These are phyloP conservation scores for Myotis lucifugus DNA, from an alignment of 2,113 vertebrate species.

Conservation along the genomic window DNA sequence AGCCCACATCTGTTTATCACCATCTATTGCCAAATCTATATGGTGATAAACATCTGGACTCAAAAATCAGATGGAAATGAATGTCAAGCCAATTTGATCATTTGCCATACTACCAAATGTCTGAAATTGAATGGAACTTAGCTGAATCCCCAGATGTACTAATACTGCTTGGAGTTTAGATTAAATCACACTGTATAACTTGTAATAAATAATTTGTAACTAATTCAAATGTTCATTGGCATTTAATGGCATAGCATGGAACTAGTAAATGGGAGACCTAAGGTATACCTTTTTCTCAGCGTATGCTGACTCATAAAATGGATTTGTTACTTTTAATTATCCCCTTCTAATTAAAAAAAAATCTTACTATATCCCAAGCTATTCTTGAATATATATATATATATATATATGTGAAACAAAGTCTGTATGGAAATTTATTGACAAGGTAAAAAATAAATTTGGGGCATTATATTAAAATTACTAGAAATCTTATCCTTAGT, in stretches of 20 bases:
- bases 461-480: neutral
- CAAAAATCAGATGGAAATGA: slow-evolving; percentile 35
- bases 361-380: slow-evolving; percentile 5
- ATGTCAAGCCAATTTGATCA: neutral
- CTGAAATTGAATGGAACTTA: neutral
- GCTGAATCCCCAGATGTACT: neutral
- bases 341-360: slow-evolving; percentile 15
- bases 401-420: neutral
- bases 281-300: neutral
- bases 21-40: neutral
- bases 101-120: neutral
- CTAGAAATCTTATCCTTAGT: neutral
- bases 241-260: neutral
- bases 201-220: neutral
- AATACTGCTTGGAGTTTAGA: neutral
- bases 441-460: neutral
- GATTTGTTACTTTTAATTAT: neutral
- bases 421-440: neutral
- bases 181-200: neutral
- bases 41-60: neutral
- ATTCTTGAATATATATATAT: neutral
- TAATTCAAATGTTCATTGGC: neutral
- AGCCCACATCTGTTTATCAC: neutral
- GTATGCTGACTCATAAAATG: neutral
- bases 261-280: neutral